These are phyloP conservation scores for Dufourea novaeangliae DNA, from an alignment of 1,140 invertebrate genomes.

Conservation along the genomic window DNA sequence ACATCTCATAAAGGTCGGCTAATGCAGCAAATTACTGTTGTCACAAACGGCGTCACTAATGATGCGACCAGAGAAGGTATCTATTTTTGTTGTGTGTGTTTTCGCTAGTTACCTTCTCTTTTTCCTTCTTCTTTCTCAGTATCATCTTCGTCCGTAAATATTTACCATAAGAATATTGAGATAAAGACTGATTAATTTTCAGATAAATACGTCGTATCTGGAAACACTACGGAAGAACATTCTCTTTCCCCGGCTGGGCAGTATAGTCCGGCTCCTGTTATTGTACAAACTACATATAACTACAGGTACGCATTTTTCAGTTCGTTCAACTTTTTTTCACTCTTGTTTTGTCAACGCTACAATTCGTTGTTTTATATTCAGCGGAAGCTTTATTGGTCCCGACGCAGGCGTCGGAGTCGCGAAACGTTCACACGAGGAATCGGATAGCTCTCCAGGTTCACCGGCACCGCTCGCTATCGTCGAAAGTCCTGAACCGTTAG, in stretches of 20 bases:
- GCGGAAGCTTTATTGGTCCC: slow-evolving; percentile 79
- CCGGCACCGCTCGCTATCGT: slow-evolving; percentile 79
- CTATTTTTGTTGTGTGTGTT: background rate
- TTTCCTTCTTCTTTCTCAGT: background rate
- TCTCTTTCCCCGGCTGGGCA: slow-evolving; percentile 81
- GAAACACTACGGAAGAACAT: slow-evolving; percentile 79
- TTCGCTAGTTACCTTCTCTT: background rate
- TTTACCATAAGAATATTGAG: too few relatives aligned
- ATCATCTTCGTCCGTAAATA: background rate
- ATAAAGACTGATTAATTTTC: background rate
- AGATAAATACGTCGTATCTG: slow-evolving; percentile 81
- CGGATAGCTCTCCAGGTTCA: slow-evolving; percentile 79
- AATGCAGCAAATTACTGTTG: slow-evolving; percentile 85
- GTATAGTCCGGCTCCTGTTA: slow-evolving; percentile 82
- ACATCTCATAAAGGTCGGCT: slow-evolving; percentile 81
- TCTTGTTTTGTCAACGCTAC: too few relatives aligned
- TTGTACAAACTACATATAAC: slow-evolving; percentile 82
- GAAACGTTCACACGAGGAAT: slow-evolving; percentile 77
- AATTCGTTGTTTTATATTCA: slow-evolving; percentile 38
- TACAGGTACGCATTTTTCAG: slow-evolving; percentile 74
- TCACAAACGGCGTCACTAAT: slow-evolving; percentile 84
- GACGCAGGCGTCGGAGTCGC: slow-evolving; percentile 75
- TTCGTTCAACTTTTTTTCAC: too few relatives aligned
- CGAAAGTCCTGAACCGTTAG: slow-evolving; percentile 78
- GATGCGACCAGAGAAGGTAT: slow-evolving; percentile 83